Evolutionary conservation across 2,888 invertebrate species (phyloP).

Genomic region (Ophion ellenae): DNA sequence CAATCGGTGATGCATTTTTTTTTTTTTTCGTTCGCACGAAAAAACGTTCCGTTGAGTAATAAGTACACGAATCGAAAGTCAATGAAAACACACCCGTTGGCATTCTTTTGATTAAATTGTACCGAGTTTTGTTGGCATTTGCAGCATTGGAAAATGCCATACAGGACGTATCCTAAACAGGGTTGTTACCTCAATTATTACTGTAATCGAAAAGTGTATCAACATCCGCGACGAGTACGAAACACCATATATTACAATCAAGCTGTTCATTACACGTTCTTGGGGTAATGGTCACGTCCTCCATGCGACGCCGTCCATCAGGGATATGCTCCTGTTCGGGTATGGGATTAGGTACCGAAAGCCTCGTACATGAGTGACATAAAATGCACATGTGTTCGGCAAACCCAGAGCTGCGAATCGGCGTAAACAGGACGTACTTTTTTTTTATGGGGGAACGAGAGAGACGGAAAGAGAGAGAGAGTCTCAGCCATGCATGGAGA

Average conservation of each 20-base stretch:
- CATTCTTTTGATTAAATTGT: background rate
- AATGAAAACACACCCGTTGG: background rate
- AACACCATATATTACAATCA: conserved; percentile 46
- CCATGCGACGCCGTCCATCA: conserved; percentile 40
- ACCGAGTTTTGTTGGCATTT: conserved; percentile 13
- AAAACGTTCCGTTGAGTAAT: conserved; percentile 15
- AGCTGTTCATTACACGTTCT: conserved; percentile 45
- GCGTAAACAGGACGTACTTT: conserved; percentile 44
- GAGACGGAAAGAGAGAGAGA: conserved; percentile 16
- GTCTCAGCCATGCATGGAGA: conserved; percentile 42
- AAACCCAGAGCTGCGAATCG: conserved; percentile 6
- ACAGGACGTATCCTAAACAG: conserved; percentile 26
- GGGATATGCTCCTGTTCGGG: conserved; percentile 9
- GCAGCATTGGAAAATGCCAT: conserved; percentile 12
- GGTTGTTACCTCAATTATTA: conserved; percentile 29
- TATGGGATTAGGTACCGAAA: conserved; percentile 16
- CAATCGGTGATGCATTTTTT: background rate
- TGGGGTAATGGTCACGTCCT: conserved; percentile 50
- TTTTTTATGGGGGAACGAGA: conserved; percentile 3
- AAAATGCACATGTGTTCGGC: conserved; percentile 9
- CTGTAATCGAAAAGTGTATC: conserved; percentile 44
- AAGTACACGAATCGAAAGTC: background rate
- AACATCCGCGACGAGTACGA: conserved; percentile 27
- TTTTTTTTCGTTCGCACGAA: background rate
- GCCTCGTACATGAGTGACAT: conserved; percentile 12